phyloP scores from a whole-genome alignment of 2,797 vertebrate genomes.

The Bucorvus abyssinicus region DNA sequence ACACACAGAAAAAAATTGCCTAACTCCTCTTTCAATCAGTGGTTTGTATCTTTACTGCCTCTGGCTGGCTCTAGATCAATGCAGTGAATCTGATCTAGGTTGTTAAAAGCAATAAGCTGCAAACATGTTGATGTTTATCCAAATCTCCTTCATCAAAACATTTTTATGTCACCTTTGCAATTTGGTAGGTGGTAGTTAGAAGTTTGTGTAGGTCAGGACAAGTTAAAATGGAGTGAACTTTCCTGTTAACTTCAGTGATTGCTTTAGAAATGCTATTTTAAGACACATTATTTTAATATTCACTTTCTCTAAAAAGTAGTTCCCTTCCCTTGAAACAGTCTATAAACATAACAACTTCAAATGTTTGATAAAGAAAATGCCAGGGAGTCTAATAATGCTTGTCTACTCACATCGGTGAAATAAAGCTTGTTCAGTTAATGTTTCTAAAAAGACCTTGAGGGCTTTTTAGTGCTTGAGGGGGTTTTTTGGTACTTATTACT shows the following conservation, averaged over 20 bases:
- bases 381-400: not conserved
- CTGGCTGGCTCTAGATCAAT: not conserved
- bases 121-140: not conserved
- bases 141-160: not conserved
- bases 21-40: not conserved
- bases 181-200: not conserved
- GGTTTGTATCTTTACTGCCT: not conserved
- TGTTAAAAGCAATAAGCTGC: not conserved
- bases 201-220: not conserved
- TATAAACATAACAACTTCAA: not conserved
- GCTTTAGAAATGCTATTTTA: not conserved
- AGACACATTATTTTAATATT: not conserved
- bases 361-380: not conserved
- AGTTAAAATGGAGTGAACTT: not conserved
- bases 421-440: not conserved
- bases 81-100: not conserved
- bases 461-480: not conserved
- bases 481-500: not conserved
- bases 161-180: not conserved
- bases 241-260: not conserved
- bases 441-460: constrained; percentile 11
- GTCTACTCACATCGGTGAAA: not conserved
- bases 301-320: not conserved
- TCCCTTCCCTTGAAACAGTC: not conserved
- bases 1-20: not conserved